These are phyloP conservation scores for Cryptomyrus ogoouensis DNA, from an alignment of 2,113 vertebrate genomes.

Conservation along the genomic window DNA sequence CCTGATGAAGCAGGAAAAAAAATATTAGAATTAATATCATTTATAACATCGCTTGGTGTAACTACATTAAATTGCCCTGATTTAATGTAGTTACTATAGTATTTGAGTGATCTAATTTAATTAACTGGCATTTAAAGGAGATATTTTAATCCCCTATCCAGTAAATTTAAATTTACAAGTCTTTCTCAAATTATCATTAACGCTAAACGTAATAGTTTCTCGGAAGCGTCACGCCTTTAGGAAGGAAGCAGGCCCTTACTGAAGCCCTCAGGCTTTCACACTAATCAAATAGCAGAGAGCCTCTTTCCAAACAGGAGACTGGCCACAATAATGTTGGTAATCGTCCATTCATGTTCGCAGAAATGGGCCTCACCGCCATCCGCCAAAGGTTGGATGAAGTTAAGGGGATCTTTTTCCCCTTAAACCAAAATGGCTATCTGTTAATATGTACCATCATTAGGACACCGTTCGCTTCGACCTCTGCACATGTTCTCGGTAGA, in stretches of 20 bases:
- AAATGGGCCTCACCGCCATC: neutral
- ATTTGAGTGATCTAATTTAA: neutral
- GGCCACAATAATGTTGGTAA: neutral
- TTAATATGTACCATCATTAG: neutral
- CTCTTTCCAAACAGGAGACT: neutral
- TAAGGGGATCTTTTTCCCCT: neutral
- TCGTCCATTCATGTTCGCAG: neutral
- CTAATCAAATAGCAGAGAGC: neutral
- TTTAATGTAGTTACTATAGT: neutral
- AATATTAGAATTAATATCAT: neutral
- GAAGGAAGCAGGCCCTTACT: neutral
- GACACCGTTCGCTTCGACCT: neutral
- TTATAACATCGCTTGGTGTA: neutral
- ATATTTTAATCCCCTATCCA: neutral
- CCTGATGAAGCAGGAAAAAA: neutral
- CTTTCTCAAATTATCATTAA: neutral
- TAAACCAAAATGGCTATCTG: neutral
- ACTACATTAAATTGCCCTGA: no score
- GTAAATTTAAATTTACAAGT: neutral
- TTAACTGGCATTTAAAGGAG: neutral
- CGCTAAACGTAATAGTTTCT: neutral
- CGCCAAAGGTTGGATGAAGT: neutral
- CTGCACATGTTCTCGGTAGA: neutral
- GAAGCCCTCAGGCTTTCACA: no score
- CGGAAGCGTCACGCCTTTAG: neutral